Conservation (phyloP, 2,113 vertebrate genomes). For the Leuciscus idus region DNA sequence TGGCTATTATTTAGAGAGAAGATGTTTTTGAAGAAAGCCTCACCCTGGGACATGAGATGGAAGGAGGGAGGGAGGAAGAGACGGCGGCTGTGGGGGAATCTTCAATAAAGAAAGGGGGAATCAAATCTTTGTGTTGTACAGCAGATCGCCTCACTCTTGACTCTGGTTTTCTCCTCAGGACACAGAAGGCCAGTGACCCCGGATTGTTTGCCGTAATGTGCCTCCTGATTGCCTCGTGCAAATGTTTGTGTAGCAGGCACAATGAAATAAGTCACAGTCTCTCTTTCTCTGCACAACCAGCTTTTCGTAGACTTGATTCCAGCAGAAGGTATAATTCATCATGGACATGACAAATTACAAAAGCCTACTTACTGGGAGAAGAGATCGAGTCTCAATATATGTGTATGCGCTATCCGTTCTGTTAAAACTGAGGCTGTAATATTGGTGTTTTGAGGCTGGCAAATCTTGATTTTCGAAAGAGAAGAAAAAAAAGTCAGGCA, state of each 20-base stretch:
- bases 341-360: constrained; percentile 55
- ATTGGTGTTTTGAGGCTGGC: constrained; percentile 1
- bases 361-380: constrained; percentile 40
- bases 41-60: background rate
- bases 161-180: constrained; percentile 2
- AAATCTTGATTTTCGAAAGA: constrained; percentile 39
- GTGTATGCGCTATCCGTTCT: background rate
- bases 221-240: constrained; percentile 6
- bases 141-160: background rate
- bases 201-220: background rate
- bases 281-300: background rate
- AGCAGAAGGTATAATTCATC: constrained; percentile 52
- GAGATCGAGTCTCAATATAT: background rate
- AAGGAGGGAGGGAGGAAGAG: background rate
- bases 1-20: constrained; percentile 53
- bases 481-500: background rate
- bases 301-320: constrained; percentile 29
- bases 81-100: background rate
- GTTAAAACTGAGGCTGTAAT: background rate
- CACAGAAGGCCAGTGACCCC: constrained; percentile 22
- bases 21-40: constrained; percentile 45
- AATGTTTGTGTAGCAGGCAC: constrained; percentile 24
- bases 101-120: constrained; percentile 21
- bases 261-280: constrained; percentile 14
- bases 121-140: constrained; percentile 6